Evolutionary conservation across 2,888 invertebrate genomes (phyloP).

Genomic region (Tupiocoris notatus): DNA sequence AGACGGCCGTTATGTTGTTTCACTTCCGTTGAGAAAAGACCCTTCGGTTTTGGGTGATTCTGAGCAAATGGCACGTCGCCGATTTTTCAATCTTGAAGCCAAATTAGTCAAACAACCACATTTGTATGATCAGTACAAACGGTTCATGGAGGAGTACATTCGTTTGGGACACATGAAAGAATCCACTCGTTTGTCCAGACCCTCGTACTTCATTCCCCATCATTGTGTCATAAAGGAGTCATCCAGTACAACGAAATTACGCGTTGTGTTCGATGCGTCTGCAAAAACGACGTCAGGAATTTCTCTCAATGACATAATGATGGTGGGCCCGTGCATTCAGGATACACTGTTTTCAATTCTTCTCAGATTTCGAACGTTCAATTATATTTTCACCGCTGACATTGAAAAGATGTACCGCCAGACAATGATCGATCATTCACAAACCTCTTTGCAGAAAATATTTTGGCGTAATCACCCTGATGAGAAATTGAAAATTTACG

Average conservation of each 20-base stretch:
- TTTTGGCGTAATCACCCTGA: too few species aligned
- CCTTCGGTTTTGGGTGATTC: neutral
- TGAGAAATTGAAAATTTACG: too few species aligned
- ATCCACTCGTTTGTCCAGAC: neutral
- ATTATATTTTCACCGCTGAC: neutral
- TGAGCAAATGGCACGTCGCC: neutral
- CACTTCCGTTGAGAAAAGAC: neutral
- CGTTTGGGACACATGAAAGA: neutral
- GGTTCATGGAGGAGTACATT: neutral
- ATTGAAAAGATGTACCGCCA: neutral
- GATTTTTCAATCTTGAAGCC: neutral
- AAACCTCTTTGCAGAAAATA: too few species aligned
- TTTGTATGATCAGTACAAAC: neutral
- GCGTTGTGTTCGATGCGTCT: neutral
- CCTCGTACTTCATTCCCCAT: neutral
- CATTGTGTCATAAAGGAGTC: slow-evolving; percentile 49
- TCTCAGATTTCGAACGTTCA: slow-evolving; percentile 13
- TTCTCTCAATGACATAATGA: neutral
- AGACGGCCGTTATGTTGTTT: neutral
- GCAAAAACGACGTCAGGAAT: neutral
- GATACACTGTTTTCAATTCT: slow-evolving; percentile 52
- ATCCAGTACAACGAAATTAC: slow-evolving; percentile 44
- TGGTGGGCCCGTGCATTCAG: slow-evolving; percentile 51
- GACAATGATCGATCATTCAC: slow-evolving; percentile 46
- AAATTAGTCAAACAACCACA: neutral